Percentiles rank a stretch among this genome's conserved stretches.
phyloP scores from a whole-genome alignment of 2,888 invertebrate species.

The Eupithecia abbreviata region DNA sequence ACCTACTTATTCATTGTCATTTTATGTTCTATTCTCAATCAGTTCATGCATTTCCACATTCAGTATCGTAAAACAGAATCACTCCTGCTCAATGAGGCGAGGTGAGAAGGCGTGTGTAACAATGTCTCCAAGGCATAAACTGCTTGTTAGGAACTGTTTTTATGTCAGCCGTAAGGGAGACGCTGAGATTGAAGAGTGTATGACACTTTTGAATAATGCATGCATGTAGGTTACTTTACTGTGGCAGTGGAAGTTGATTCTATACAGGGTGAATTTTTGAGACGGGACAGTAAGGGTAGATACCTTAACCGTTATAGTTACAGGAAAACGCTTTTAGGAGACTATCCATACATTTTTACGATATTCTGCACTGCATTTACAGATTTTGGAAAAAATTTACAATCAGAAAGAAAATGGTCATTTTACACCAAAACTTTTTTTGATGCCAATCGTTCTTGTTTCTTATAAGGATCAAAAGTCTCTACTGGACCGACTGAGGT shows the following conservation, averaged over 20 bases:
- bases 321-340: too few relatives aligned
- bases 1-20: background rate
- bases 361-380: too few relatives aligned
- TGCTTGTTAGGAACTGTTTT: constrained; percentile 34
- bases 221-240: constrained; percentile 21
- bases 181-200: constrained; percentile 30
- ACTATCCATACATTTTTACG: too few relatives aligned
- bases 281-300: too few relatives aligned
- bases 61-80: constrained; percentile 23
- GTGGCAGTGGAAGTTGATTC: background rate
- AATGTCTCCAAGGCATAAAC: constrained; percentile 36
- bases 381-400: too few relatives aligned
- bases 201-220: constrained; percentile 36
- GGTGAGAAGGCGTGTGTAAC: constrained; percentile 16
- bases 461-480: too few relatives aligned
- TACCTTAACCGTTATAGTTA: too few relatives aligned
- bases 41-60: background rate
- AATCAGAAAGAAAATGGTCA: too few relatives aligned
- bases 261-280: too few relatives aligned
- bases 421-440: too few relatives aligned
- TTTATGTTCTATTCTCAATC: background rate
- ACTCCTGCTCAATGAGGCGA: constrained; percentile 7
- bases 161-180: constrained; percentile 29
- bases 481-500: too few relatives aligned
- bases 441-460: too few relatives aligned